Percentiles rank a stretch among this genome's conserved stretches.
Conservation (phyloP, 1,140 invertebrate genomes). For the Drosophila tani region DNA sequence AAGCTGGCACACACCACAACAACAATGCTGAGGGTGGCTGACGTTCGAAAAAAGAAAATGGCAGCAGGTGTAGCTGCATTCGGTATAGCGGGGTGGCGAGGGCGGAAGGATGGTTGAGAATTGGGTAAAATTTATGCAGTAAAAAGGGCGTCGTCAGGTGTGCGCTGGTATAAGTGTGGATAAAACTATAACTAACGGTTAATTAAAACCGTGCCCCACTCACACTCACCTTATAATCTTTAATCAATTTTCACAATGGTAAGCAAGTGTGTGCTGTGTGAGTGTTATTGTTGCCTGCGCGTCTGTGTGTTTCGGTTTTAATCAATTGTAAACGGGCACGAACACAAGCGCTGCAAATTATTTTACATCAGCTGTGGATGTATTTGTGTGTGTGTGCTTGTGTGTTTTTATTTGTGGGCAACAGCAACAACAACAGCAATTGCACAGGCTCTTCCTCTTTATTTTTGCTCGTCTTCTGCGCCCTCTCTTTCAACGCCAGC, state of each 20-base stretch:
- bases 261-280: conserved; percentile 35
- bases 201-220: conserved; percentile 58
- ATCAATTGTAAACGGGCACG: conserved; percentile 78
- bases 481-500: conserved; percentile 41
- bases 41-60: conserved; percentile 70
- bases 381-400: conserved; percentile 43
- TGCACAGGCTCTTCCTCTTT: conserved; percentile 52
- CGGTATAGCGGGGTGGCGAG: neutral
- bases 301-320: conserved; percentile 78
- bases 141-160: conserved; percentile 67
- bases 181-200: conserved; percentile 56
- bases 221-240: conserved; percentile 76
- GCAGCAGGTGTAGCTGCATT: conserved; percentile 74
- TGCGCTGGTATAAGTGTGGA: conserved; percentile 23
- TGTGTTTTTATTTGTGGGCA: conserved; percentile 55
- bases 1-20: conserved; percentile 42
- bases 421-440: conserved; percentile 64
- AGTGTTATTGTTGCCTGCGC: conserved; percentile 35
- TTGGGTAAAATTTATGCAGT: conserved; percentile 57
- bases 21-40: conserved; percentile 65
- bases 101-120: conserved; percentile 5
- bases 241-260: conserved; percentile 77
- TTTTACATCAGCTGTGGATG: conserved; percentile 75
- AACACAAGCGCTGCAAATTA: conserved; percentile 73
- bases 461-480: conserved; percentile 30